These are phyloP conservation scores for Watsonalla binaria DNA, from an alignment of 2,888 invertebrate genomes.

Conservation along the genomic window DNA sequence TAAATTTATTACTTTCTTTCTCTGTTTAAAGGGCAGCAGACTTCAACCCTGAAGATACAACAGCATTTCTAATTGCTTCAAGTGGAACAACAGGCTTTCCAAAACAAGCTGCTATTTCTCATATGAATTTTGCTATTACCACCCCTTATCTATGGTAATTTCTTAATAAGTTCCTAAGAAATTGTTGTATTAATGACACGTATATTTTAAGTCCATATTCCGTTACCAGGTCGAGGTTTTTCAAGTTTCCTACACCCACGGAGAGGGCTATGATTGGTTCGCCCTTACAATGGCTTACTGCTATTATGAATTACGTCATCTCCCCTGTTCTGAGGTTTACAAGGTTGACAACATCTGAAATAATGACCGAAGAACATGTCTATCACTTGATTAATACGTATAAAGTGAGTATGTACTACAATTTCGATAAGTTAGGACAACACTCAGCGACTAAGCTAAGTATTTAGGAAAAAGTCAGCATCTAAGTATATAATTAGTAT, in stretches of 20 bases:
- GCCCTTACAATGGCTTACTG: conserved; percentile 64
- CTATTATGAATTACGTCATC: conserved; percentile 41
- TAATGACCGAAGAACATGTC: conserved; percentile 41
- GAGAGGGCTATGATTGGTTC: conserved; percentile 42
- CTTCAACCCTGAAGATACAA: conserved; percentile 49
- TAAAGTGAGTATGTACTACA: conserved; percentile 33
- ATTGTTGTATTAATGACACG: too few species aligned
- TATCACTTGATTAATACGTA: conserved; percentile 58
- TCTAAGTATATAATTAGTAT: too few species aligned
- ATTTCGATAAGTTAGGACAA: too few species aligned
- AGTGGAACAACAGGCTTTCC: conserved; percentile 67
- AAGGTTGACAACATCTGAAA: conserved; percentile 46
- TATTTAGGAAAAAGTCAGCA: too few species aligned
- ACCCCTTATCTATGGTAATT: conserved; percentile 47
- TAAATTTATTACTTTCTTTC: neutral
- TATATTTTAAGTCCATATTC: neutral
- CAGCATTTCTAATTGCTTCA: conserved; percentile 50
- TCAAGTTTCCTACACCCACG: conserved; percentile 52
- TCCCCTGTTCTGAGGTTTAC: conserved; percentile 48
- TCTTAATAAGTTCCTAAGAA: neutral
- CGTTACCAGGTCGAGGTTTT: conserved; percentile 34
- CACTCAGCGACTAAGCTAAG: too few species aligned
- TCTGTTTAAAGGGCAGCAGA: conserved; percentile 34
- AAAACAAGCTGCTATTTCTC: conserved; percentile 51
- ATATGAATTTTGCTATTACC: conserved; percentile 47